Conservation (phyloP, 2,113 vertebrate genomes). For the Heterotilapia buettikoferi region DNA sequence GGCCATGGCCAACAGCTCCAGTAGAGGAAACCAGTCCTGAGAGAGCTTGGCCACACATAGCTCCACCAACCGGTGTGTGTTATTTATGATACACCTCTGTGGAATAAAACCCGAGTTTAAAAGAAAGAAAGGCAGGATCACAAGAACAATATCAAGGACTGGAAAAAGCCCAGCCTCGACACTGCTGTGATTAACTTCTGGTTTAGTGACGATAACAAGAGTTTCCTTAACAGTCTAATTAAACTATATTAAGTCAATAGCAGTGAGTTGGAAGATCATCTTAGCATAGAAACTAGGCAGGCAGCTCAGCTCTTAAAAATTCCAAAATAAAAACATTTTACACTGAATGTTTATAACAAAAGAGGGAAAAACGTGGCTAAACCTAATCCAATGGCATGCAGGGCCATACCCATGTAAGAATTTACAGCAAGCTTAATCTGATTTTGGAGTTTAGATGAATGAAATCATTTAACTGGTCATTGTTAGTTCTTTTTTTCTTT, state of each 20-base stretch:
- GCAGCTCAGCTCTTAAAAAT: neutral
- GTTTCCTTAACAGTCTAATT: neutral
- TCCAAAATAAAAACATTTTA: neutral
- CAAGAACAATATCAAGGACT: neutral
- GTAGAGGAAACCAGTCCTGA: slow-evolving; percentile 99
- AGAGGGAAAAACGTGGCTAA: neutral
- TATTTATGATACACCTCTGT: slow-evolving; percentile 99
- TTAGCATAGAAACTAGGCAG: neutral
- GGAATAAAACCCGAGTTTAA: neutral
- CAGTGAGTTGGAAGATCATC: neutral
- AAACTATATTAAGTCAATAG: neutral
- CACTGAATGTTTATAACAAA: neutral
- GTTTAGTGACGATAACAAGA: neutral
- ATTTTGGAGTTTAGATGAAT: neutral
- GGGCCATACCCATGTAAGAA: neutral
- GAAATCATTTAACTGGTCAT: neutral
- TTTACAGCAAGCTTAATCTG: neutral
- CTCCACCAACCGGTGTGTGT: slow-evolving; percentile 97
- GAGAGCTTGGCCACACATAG: slow-evolving; percentile 98
- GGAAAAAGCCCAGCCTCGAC: neutral
- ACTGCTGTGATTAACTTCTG: neutral
- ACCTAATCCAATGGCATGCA: neutral
- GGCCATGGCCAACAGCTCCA: slow-evolving; percentile 99
- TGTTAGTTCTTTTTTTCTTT: neutral
- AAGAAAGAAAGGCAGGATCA: neutral